phyloP scores from a whole-genome alignment of 2,113 vertebrate species.

The Pyrgilauda ruficollis region DNA sequence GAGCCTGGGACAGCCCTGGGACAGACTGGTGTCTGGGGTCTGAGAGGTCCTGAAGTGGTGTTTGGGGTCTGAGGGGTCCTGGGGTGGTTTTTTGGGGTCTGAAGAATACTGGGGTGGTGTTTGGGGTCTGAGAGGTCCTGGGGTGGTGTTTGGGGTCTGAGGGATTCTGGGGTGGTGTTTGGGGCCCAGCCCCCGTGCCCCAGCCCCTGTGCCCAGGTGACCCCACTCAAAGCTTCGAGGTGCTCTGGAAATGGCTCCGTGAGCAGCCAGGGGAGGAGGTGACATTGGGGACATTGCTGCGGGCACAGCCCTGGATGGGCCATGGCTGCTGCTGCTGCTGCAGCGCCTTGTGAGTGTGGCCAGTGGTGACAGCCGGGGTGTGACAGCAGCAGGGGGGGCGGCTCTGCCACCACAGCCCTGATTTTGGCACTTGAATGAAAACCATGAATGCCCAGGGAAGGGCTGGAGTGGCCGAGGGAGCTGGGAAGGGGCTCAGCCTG shows the following conservation, averaged over 20 bases:
- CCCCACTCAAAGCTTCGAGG: neutral
- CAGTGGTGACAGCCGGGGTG: neutral
- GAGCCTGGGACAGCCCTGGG: neutral
- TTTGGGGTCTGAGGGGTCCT: too few species aligned
- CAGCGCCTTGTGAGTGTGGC: neutral
- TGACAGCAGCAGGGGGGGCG: neutral
- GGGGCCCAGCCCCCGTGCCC: neutral
- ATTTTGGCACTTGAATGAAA: fast-evolving
- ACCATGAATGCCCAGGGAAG: neutral
- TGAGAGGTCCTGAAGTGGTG: too few species aligned
- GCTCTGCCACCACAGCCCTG: neutral
- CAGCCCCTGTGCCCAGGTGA: neutral
- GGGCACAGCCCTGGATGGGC: neutral
- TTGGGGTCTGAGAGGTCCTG: neutral
- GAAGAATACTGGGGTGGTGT: neutral
- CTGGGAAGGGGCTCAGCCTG: neutral
- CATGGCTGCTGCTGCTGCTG: neutral
- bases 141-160: neutral
- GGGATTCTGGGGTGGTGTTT: neutral
- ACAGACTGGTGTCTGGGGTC: too few species aligned
- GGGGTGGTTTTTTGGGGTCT: neutral
- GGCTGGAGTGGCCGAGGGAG: neutral
- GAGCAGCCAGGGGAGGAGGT: neutral
- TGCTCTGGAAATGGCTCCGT: neutral
- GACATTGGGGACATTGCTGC: neutral